Evolutionary conservation across 2,113 vertebrate genomes (phyloP), one percentile per base, ranked within the genome.

Genomic region (Spermophilus dauricus): DNA sequence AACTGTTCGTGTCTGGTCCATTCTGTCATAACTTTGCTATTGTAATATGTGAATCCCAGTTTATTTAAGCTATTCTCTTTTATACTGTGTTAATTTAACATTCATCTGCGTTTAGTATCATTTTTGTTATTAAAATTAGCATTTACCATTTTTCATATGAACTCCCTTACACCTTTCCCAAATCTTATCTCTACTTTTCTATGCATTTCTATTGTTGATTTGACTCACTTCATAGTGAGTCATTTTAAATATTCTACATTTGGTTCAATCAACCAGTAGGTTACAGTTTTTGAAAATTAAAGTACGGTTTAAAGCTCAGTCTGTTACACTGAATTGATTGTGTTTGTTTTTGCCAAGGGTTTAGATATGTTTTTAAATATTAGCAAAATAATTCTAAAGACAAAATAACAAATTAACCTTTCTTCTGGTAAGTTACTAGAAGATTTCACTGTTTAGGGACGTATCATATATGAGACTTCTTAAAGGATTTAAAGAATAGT

Each of bases 1-100:
- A 98, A 98, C 96, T 98, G 98, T 98, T 97, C 89, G 26, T 99
- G 96, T 98, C 97, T 98, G 98, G 93, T 97, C 98, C 96, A 98
- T 96, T 98, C 85, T 97, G 63, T 96, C 97, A 98, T 97, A 97
- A 97, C 78, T 98, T 98, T 98, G 96, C 92, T 98, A 63, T 98
- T 98, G 73, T 98, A 98, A 98, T 97, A 93, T 98, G 98, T 98
- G 97, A 98, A 98, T 97, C 95, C 45, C 96, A 87, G 95, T 98
- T 98, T 98, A 98, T 98, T 97, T 97, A 98, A 97, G 97, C 94
- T 98, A 95, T 97, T 98, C 96, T 98, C 95, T 98, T 97, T 97
- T 97, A 97, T 97, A 95, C 88, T 97, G 61, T 98, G 78, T 96
- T 98, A 97, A 98, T 97, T 97, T 98, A 82, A 97, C 70, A 98